phyloP scores from a whole-genome alignment of 2,888 invertebrate genomes.

The Malachius bipustulatus region DNA sequence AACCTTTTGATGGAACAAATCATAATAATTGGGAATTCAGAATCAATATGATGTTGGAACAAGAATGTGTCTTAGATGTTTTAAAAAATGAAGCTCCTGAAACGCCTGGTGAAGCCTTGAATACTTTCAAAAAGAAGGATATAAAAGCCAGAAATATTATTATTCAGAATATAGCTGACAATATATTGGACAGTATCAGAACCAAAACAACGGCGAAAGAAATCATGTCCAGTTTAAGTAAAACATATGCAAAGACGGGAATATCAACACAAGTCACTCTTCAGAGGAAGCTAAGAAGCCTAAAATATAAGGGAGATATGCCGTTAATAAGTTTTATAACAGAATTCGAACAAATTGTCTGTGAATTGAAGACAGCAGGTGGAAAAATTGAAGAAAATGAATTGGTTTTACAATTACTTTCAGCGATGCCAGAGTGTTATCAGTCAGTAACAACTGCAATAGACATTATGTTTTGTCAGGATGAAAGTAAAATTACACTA shows the following conservation, averaged over 20 bases:
- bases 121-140: slow-evolving; percentile 11
- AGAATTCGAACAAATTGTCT: slow-evolving; percentile 13
- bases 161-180: slow-evolving; percentile 14
- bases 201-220: slow-evolving; percentile 11
- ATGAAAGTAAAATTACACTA: too few species aligned
- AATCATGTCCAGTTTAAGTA: slow-evolving; percentile 9
- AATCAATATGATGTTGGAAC: slow-evolving; percentile 14
- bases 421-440: slow-evolving; percentile 13
- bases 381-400: slow-evolving; percentile 12
- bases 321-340: slow-evolving; percentile 9
- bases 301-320: slow-evolving; percentile 7
- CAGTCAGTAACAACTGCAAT: slow-evolving; percentile 12
- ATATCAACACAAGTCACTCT: slow-evolving; percentile 11
- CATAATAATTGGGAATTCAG: slow-evolving; percentile 15
- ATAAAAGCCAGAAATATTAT: slow-evolving; percentile 13
- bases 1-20: slow-evolving; percentile 14
- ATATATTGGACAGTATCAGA: slow-evolving; percentile 13
- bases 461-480: slow-evolving; percentile 11
- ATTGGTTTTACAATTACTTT: slow-evolving; percentile 10
- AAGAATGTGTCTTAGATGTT: slow-evolving; percentile 11
- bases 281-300: slow-evolving; percentile 10
- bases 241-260: slow-evolving; percentile 10
- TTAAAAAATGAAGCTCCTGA: slow-evolving; percentile 6
- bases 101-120: slow-evolving; percentile 4
- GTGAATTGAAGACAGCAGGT: slow-evolving; percentile 11